phyloP scores from a whole-genome alignment of 1,140 invertebrate genomes.

The Micrasema minimum region DNA sequence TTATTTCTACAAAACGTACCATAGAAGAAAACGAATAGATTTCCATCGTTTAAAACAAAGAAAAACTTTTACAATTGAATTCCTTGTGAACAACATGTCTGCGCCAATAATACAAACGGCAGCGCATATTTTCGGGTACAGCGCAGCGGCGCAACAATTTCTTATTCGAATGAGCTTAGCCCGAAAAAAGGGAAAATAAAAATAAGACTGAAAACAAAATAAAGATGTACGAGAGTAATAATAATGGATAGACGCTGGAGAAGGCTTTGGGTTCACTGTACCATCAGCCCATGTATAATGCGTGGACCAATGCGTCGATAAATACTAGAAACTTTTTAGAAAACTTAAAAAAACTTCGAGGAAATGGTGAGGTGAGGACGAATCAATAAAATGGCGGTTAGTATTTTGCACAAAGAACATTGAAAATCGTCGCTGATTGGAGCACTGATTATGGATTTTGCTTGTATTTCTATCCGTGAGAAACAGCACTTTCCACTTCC shows the following conservation, averaged over 20 bases:
- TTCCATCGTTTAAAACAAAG: slow-evolving; percentile 39
- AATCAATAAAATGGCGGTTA: no score
- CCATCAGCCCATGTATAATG: slow-evolving; percentile 53
- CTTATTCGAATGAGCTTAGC: slow-evolving; percentile 51
- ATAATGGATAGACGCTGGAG: slow-evolving; percentile 54
- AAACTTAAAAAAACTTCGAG: no score
- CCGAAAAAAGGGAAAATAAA: slow-evolving; percentile 47
- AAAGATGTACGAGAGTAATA: slow-evolving; percentile 55
- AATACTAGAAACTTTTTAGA: no score
- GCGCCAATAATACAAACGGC: slow-evolving; percentile 35
- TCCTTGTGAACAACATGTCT: slow-evolving; percentile 47
- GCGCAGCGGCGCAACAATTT: slow-evolving; percentile 35
- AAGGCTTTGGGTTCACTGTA: slow-evolving; percentile 53
- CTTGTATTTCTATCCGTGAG: no score
- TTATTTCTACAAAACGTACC: neutral
- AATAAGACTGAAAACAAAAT: slow-evolving; percentile 53
- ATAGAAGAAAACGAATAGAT: slow-evolving; percentile 11
- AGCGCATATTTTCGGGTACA: slow-evolving; percentile 10
- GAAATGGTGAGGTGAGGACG: no score
- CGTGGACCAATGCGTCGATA: slow-evolving; percentile 48
- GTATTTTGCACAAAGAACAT: no score
- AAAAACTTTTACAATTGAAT: slow-evolving; percentile 48
- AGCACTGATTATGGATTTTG: no score
- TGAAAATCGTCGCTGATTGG: no score
- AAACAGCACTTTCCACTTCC: no score